Evolutionary conservation across 2,888 invertebrate genomes (phyloP).

Genomic region (Leptura quadrifasciata): DNA sequence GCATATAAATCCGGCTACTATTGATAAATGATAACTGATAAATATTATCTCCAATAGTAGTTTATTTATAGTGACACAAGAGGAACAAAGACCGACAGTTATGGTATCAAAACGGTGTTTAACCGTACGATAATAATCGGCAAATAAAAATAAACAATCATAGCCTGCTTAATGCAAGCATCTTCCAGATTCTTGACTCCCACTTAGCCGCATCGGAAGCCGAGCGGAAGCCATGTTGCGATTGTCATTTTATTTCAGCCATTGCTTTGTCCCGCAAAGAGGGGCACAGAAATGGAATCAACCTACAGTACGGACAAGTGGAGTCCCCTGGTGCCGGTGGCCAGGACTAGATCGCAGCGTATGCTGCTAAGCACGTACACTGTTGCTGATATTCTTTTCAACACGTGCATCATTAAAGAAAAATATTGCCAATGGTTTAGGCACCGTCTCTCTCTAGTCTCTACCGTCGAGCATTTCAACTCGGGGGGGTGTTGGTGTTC

Average conservation of each 20-base stretch:
- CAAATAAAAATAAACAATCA: slow-evolving; percentile 32
- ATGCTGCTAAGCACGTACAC: slow-evolving; percentile 51
- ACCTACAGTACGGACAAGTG: slow-evolving; percentile 59
- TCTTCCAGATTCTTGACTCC: slow-evolving; percentile 38
- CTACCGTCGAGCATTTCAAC: background rate
- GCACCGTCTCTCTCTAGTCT: slow-evolving; percentile 5
- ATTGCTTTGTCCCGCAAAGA: slow-evolving; percentile 49
- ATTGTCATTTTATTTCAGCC: slow-evolving; percentile 61
- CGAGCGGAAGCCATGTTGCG: slow-evolving; percentile 67
- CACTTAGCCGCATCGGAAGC: slow-evolving; percentile 58
- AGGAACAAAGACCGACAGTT: slow-evolving; percentile 11
- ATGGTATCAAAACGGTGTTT: slow-evolving; percentile 25
- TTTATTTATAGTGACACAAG: background rate
- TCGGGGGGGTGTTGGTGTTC: background rate
- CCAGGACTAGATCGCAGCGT: slow-evolving; percentile 57
- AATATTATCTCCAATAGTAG: slow-evolving; percentile 21
- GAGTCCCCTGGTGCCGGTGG: slow-evolving; percentile 65
- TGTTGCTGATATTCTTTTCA: slow-evolving; percentile 42
- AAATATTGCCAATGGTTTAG: slow-evolving; percentile 29
- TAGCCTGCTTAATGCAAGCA: slow-evolving; percentile 6
- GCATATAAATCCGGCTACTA: slow-evolving; percentile 29
- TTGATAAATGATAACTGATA: slow-evolving; percentile 29
- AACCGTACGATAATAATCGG: slow-evolving; percentile 30
- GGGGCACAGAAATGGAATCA: slow-evolving; percentile 49
- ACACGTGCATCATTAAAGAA: slow-evolving; percentile 32